Evolutionary conservation across 1,140 invertebrate genomes (phyloP), one percentile per base, ranked within the genome.

Genomic region (Hestina assimilis): DNA sequence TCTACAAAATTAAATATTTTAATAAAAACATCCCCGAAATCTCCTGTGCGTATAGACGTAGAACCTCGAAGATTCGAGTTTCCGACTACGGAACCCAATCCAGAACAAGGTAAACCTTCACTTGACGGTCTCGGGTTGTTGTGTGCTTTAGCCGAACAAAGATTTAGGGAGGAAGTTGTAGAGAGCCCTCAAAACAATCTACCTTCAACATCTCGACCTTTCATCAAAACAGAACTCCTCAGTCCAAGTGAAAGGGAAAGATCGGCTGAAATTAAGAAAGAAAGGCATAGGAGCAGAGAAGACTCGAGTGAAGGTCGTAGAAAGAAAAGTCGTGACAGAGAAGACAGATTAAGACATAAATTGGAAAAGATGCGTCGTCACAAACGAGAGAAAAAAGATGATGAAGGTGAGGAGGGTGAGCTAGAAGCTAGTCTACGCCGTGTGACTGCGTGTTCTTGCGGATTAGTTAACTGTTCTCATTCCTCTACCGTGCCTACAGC

Each of bases 121-220:
- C 89, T 95, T 1, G 93, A 93, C 55, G 94, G 95, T 0, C 82
- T 97, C 15, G 94, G 94, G 50, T 80, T 97, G 17, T 79, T 97
- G 3, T 97, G 96, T 80, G 95, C 95, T 0, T 82, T 97, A 17
- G 96, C 95, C 0, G 95, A 96, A 71, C 95, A 96, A 69, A 90
- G 95, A 48, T 93, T 95, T 53, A 92, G 94, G 83, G 95, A 95
- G 70, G 94, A 95, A 79, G 91, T 87, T 2, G 90, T 82, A 9
- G 90, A 91, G 14, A 78, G 59, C 28, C 68, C 74, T 38, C 59
- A 69, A 45, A 45, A 46, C 8, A 73, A 42, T 57, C 40, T 68
- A 14, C 45, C 68, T 4, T 64, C 67, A 20, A 59, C 79, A 8
- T 70, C 79, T 14, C 69, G 74, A 48, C 72, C 78, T 0, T 84